Conservation (phyloP, 2,888 invertebrate species). For the Elmis aenea region DNA sequence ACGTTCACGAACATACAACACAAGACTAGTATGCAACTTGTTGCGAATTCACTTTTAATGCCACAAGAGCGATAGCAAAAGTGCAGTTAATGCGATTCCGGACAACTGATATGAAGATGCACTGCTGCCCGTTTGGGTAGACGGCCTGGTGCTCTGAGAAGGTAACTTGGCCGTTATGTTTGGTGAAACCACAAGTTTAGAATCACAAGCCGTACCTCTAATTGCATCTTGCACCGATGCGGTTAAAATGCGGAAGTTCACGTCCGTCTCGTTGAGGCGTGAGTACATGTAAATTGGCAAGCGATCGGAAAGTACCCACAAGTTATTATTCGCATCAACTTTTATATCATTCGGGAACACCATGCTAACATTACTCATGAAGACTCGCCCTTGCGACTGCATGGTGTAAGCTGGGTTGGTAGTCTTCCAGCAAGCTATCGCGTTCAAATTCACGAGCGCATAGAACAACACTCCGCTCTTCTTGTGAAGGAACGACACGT, state of each 20-base stretch:
- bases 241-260: conserved; percentile 68
- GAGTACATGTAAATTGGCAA: conserved; percentile 68
- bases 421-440: conserved; percentile 74
- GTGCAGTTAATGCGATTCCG: too few species aligned
- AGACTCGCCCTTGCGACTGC: conserved; percentile 67
- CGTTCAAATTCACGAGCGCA: conserved; percentile 67
- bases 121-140: too few species aligned
- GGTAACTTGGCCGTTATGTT: conserved; percentile 6
- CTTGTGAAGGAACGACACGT: conserved; percentile 66
- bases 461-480: conserved; percentile 70
- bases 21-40: too few species aligned
- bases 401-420: conserved; percentile 62
- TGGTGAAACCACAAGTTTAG: conserved; percentile 43
- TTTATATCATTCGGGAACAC: conserved; percentile 75
- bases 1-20: too few species aligned
- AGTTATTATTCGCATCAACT: conserved; percentile 63
- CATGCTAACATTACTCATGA: conserved; percentile 65
- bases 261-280: conserved; percentile 55
- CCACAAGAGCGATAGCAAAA: too few species aligned
- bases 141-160: too few species aligned
- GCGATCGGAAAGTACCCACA: conserved; percentile 72
- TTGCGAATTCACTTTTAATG: too few species aligned
- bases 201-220: conserved; percentile 65
- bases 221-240: conserved; percentile 66
- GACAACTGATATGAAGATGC: too few species aligned